phyloP scores from a whole-genome alignment of 2,888 invertebrate genomes.

The Formica aserva region DNA sequence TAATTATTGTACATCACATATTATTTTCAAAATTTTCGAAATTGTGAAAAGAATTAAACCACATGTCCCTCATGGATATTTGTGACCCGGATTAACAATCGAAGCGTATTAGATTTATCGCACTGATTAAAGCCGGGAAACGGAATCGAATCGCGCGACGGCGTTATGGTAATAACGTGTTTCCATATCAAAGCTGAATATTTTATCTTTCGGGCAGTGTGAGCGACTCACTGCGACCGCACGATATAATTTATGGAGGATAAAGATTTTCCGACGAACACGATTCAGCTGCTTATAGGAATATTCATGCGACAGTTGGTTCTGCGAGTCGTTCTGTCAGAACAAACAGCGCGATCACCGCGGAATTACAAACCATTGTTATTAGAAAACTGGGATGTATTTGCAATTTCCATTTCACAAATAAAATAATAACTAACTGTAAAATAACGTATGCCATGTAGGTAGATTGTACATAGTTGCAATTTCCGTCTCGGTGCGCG shows the following conservation, averaged over 20 bases:
- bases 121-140: constrained; percentile 39
- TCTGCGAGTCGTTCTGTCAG: not conserved
- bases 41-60: not conserved
- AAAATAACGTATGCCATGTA: not conserved
- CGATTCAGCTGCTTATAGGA: constrained; percentile 44
- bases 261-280: constrained; percentile 39
- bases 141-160: constrained; percentile 39
- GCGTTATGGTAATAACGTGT: constrained; percentile 44
- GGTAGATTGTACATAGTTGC: not conserved
- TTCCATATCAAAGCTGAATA: constrained; percentile 50
- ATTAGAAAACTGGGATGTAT: constrained; percentile 30
- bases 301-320: constrained; percentile 39
- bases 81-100: not conserved
- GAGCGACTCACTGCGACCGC: constrained; percentile 21
- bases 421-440: constrained; percentile 27
- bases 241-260: constrained; percentile 30
- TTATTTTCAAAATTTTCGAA: not conserved
- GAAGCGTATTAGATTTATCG: constrained; percentile 40
- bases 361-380: constrained; percentile 29
- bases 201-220: constrained; percentile 16
- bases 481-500: constrained; percentile 16
- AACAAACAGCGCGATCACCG: constrained; percentile 33
- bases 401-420: constrained; percentile 4
- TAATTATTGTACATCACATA: not conserved
- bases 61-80: not conserved